Conservation (phyloP, 2,113 vertebrate genomes). For the Typhlomys cinereus region DNA sequence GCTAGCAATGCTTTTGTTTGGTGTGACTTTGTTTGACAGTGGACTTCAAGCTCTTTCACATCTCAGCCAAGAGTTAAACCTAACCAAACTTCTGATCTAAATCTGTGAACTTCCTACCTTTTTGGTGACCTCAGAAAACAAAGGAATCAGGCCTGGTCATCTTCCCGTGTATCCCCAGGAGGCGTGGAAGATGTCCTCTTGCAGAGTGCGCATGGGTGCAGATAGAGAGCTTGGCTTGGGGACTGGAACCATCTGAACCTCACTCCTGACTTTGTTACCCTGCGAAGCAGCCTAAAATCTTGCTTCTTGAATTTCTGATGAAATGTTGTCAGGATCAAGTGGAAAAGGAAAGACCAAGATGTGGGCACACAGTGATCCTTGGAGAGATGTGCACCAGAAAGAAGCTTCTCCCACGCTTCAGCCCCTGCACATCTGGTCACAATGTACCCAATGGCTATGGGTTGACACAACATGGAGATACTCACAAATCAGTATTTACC, state of each 20-base stretch:
- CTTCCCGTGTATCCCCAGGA: not conserved
- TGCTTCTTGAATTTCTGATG: not conserved
- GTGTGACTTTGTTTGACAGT: not conserved
- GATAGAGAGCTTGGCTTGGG: not conserved
- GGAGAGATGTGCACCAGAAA: accelerated
- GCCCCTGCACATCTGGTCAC: not conserved
- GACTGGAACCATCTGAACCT: not conserved
- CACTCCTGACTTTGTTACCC: not conserved
- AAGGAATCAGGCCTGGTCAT: not conserved
- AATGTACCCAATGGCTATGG: not conserved
- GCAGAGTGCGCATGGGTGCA: accelerated
- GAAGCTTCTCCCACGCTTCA: accelerated
- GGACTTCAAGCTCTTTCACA: not conserved
- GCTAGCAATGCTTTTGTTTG: not conserved
- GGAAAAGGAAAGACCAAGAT: not conserved
- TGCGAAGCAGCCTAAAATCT: no score
- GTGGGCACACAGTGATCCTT: not conserved
- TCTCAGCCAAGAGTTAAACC: not conserved
- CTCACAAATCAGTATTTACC: not conserved
- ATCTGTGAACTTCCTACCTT: not conserved
- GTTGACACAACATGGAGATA: not conserved
- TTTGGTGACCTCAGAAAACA: no score
- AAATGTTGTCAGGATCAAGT: accelerated
- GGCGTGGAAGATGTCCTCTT: not conserved
- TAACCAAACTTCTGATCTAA: not conserved